Evolutionary conservation across 2,113 vertebrate species (phyloP).

Genomic region (Syngnathus typhle): DNA sequence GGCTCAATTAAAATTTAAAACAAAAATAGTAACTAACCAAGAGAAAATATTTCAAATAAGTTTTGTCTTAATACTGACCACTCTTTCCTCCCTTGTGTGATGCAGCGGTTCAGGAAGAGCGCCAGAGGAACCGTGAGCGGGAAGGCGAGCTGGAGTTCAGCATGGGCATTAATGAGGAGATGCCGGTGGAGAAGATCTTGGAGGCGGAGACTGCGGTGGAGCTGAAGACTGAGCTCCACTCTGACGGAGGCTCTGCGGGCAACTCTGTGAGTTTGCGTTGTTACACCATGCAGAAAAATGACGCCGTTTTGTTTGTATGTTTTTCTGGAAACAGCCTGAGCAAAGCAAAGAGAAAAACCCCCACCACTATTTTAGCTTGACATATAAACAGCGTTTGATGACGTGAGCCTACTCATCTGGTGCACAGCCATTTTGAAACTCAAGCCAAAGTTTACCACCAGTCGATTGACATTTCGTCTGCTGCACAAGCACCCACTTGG

Average conservation of each 20-base stretch:
- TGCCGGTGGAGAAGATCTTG: constrained; percentile 91
- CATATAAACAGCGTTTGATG: background rate
- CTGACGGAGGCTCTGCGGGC: constrained; percentile 75
- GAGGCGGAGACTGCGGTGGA: constrained; percentile 87
- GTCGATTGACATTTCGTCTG: background rate
- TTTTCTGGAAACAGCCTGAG: background rate
- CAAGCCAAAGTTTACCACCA: background rate
- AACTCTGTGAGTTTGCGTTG: constrained; percentile 74
- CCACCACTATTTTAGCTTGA: background rate
- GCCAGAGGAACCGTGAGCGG: constrained; percentile 81
- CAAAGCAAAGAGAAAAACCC: background rate
- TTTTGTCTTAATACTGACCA: background rate
- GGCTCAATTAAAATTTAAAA: background rate
- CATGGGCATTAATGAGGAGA: constrained; percentile 81
- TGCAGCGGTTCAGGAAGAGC: constrained; percentile 86
- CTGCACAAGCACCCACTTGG: background rate
- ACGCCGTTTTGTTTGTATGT: background rate
- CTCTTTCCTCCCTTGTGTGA: constrained; percentile 12
- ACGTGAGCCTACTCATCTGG: background rate
- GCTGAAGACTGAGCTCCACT: constrained; percentile 82
- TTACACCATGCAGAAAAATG: background rate
- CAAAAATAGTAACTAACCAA: too few species aligned
- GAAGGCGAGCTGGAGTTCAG: constrained; percentile 79
- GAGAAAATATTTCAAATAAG: too few species aligned
- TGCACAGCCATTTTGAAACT: background rate